Evolutionary conservation across 2,113 vertebrate genomes (phyloP), one percentile per base, ranked within the genome.

Genomic region (Microtus richardsoni): DNA sequence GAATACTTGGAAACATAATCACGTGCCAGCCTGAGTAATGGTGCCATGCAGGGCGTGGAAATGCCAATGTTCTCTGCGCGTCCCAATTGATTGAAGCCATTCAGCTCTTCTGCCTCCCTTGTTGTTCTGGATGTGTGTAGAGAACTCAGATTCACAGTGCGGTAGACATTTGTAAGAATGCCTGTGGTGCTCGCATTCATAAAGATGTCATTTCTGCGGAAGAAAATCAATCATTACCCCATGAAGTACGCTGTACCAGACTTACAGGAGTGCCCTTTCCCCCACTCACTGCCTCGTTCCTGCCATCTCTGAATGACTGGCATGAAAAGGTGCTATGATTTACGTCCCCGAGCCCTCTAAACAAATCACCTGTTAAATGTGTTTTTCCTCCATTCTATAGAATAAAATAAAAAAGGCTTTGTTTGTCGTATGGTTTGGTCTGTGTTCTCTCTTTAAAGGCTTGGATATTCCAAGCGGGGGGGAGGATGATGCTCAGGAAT

Each of bases 21-120:
- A 33, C 33, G 0, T 19, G 12, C n/a, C 16, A 12, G 13, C 36
- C n/a, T 19, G 24, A 60, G 33, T 24, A 14, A 64, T 49, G 68
- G 41, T 26, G 24, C 73, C 47, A 0, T 0, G 11, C n/a, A 0
- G 0, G 2, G 9, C 26, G 7, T 6, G 1, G 77, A 39, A 16
- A n/a, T 12, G 33, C 30, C 85, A 49, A 47, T 71, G 13, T 24
- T 66, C 1, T 64, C 75, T 47, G 66, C 39, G 16, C 22, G 52
- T 41, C 47, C 68, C 62, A 62, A 33, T 54, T 64, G n/a, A 44
- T 36, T 68, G 82, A 71, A 66, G 39, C 78, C 64, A 17, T 93
- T 60, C 49, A n/a, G 58, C 44, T 3, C 16, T 47, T 91, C n/a
- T 30, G 12, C 16, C 22, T 12, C 12, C 41, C 24, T 54, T 82